A percentile compares a stretch with the other conserved stretches of the same genome.
phyloP scores from a whole-genome alignment of 2,797 vertebrate species.

The Aselliscus stoliczkanus region DNA sequence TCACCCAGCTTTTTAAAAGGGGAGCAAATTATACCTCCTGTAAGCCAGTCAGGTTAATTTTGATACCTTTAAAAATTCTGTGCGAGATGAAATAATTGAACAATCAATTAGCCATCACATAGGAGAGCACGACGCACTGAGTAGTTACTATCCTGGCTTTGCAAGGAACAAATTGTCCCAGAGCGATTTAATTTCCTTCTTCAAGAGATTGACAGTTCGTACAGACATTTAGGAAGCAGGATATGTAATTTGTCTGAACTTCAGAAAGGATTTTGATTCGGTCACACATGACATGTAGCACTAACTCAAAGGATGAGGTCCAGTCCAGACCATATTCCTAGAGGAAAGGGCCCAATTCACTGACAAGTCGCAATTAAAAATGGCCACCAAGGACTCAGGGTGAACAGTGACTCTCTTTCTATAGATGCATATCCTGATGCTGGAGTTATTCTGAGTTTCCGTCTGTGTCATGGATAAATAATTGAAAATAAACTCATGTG shows the following conservation, averaged over 20 bases:
- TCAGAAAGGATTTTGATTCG: slow-evolving; percentile 52
- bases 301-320: background rate
- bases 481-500: background rate
- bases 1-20: slow-evolving; percentile 6
- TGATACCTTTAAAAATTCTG: slow-evolving; percentile 57
- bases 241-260: slow-evolving; percentile 68
- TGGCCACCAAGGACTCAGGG: background rate
- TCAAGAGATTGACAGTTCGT: slow-evolving; percentile 63
- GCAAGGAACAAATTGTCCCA: slow-evolving; percentile 72
- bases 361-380: background rate
- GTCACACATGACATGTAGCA: background rate
- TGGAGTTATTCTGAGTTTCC: background rate
- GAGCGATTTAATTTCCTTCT: slow-evolving; percentile 69
- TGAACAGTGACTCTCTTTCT: background rate
- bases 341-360: background rate
- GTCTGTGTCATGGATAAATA: background rate
- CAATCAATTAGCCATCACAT: slow-evolving; percentile 62
- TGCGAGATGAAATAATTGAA: slow-evolving; percentile 66
- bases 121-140: slow-evolving; percentile 32
- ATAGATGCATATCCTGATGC: background rate
- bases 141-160: slow-evolving; percentile 59
- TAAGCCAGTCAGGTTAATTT: slow-evolving; percentile 50
- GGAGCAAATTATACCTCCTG: slow-evolving; percentile 33
- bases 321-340: background rate
- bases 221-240: slow-evolving; percentile 57